These are phyloP conservation scores for Phaonia tiefii DNA, from an alignment of 2,888 invertebrate genomes.

Conservation along the genomic window DNA sequence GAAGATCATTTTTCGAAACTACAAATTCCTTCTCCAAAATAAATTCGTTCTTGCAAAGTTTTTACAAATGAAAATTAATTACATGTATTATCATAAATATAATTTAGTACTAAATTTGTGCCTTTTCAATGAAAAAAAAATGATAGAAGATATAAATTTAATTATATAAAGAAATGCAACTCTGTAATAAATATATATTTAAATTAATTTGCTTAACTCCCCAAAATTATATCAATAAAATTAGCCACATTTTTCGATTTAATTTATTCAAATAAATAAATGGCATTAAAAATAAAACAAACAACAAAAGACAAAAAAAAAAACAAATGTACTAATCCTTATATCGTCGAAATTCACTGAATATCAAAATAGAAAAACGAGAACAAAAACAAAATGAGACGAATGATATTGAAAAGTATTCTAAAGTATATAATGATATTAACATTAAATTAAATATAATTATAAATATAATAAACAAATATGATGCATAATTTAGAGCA, in stretches of 20 bases:
- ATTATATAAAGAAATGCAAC: conserved; percentile 4
- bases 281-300: not conserved
- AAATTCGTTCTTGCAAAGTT: conserved; percentile 1
- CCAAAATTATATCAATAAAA: conserved; percentile 4
- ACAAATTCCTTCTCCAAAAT: not conserved
- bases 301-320: conserved; percentile 16
- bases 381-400: not conserved
- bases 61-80: not conserved
- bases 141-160: conserved; percentile 13
- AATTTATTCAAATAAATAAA: not conserved
- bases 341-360: not conserved
- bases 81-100: conserved; percentile 23
- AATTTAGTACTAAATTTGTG: conserved; percentile 61
- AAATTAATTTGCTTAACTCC: conserved; percentile 25
- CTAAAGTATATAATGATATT: conserved; percentile 39
- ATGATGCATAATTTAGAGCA: conserved; percentile 31
- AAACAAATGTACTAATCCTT: not conserved
- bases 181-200: conserved; percentile 6
- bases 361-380: not conserved
- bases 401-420: conserved; percentile 30
- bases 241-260: conserved; percentile 10
- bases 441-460: conserved; percentile 28
- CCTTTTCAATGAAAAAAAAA: conserved; percentile 58
- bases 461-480: conserved; percentile 24
- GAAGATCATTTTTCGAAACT: not conserved